Conservation (phyloP, 2,888 invertebrate species). For the Drosophila meridionalis region DNA sequence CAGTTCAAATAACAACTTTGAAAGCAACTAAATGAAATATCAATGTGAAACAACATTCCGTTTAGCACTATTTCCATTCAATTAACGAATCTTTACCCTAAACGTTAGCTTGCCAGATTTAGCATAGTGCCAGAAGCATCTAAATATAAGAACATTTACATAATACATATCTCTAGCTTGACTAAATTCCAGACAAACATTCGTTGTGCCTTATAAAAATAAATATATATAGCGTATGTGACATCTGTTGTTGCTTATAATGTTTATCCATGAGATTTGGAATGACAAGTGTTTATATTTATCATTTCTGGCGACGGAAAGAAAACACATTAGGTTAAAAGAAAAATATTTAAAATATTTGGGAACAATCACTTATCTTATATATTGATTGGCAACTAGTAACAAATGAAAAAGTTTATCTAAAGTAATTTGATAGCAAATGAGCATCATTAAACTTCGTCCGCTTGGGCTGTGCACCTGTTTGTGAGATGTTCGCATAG, state of each 20-base stretch:
- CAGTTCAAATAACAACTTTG: neutral
- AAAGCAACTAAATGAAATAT: neutral
- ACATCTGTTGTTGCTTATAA: neutral
- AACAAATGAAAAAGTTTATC: neutral
- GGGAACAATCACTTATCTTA: neutral
- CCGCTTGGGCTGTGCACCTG: slow-evolving; percentile 39
- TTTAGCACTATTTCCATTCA: neutral
- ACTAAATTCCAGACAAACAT: neutral
- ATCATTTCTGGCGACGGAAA: neutral
- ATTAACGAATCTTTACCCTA: neutral
- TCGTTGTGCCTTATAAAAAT: neutral
- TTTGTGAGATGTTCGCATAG: slow-evolving; percentile 14
- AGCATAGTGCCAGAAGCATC: neutral
- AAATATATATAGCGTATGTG: neutral
- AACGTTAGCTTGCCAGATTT: neutral
- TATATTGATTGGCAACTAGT: neutral
- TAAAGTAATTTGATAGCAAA: neutral
- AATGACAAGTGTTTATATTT: slow-evolving; percentile 9
- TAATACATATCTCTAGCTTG: neutral
- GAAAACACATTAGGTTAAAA: neutral
- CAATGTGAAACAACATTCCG: neutral
- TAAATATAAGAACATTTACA: neutral
- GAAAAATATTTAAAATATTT: neutral
- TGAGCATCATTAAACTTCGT: slow-evolving; percentile 27
- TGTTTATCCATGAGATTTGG: slow-evolving; percentile 3